phyloP scores from a whole-genome alignment of 2,888 invertebrate species.

The Conus canariensis region DNA sequence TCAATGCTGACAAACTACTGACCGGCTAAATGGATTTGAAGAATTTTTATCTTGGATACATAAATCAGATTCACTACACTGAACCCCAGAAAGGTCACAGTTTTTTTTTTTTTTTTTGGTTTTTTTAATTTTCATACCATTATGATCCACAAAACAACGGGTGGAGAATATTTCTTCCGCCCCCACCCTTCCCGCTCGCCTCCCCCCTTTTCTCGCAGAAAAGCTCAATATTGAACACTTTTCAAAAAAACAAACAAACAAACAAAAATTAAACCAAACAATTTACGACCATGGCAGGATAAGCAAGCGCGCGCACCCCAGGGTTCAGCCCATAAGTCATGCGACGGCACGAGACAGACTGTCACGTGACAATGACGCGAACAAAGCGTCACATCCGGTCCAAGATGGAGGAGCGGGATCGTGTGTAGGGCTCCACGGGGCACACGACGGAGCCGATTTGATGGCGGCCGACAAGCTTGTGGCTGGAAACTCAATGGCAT shows the following conservation, averaged over 20 bases:
- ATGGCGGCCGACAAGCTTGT: not conserved
- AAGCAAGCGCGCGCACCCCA: not conserved
- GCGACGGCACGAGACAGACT: not conserved
- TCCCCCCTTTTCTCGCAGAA: too few relatives aligned
- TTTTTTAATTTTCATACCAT: too few relatives aligned
- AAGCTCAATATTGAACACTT: too few relatives aligned
- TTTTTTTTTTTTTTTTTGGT: too few relatives aligned
- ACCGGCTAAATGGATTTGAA: not conserved
- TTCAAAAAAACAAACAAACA: too few relatives aligned
- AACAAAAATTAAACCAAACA: not conserved
- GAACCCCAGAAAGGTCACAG: too few relatives aligned
- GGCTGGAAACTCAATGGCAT: too few relatives aligned
- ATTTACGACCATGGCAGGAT: not conserved
- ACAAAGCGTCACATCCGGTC: slow-evolving; percentile 3
- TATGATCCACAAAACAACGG: too few relatives aligned
- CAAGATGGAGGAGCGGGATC: slow-evolving; percentile 1
- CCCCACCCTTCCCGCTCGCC: too few relatives aligned
- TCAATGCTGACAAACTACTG: not conserved
- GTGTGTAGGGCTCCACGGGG: not conserved
- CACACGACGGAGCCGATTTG: not conserved
- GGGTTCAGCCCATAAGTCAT: not conserved
- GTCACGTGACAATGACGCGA: not conserved
- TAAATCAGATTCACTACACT: too few relatives aligned
- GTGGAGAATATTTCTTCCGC: too few relatives aligned
- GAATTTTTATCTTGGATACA: not conserved